These are phyloP conservation scores for Lapara coniferarum DNA, from an alignment of 2,888 invertebrate genomes.

Conservation along the genomic window DNA sequence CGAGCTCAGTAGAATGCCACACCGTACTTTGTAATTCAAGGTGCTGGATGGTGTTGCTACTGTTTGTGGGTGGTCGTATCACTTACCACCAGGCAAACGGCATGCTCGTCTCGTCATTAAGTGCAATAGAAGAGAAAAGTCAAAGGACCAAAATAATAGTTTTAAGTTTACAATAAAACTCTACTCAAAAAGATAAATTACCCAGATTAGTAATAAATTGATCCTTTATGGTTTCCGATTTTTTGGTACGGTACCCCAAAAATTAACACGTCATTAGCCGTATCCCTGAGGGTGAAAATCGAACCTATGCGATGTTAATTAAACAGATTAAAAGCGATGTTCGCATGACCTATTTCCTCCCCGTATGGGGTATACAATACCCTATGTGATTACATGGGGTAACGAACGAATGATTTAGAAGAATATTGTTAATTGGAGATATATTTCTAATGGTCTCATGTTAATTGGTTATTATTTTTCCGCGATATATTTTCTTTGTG, in stretches of 20 bases:
- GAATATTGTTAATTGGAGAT: slow-evolving; percentile 73
- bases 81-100: no score
- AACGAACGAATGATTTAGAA: slow-evolving; percentile 68
- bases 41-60: no score
- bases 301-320: slow-evolving; percentile 78
- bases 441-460: slow-evolving; percentile 55
- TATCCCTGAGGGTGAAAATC: slow-evolving; percentile 61
- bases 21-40: no score
- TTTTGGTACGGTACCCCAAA: slow-evolving; percentile 5
- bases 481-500: no score
- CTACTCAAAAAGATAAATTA: no score
- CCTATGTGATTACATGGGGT: slow-evolving; percentile 41
- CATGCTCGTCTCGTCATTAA: no score
- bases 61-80: no score
- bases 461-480: slow-evolving; percentile 57
- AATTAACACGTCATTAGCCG: slow-evolving; percentile 77
- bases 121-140: no score
- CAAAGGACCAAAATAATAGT: no score
- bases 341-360: slow-evolving; percentile 79
- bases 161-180: no score
- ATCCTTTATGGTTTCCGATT: neutral
- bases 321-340: slow-evolving; percentile 73
- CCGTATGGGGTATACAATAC: slow-evolving; percentile 58
- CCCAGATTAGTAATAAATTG: neutral
- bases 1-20: no score